phyloP scores from a whole-genome alignment of 2,113 vertebrate species.

The Genyomyrus donnyi region DNA sequence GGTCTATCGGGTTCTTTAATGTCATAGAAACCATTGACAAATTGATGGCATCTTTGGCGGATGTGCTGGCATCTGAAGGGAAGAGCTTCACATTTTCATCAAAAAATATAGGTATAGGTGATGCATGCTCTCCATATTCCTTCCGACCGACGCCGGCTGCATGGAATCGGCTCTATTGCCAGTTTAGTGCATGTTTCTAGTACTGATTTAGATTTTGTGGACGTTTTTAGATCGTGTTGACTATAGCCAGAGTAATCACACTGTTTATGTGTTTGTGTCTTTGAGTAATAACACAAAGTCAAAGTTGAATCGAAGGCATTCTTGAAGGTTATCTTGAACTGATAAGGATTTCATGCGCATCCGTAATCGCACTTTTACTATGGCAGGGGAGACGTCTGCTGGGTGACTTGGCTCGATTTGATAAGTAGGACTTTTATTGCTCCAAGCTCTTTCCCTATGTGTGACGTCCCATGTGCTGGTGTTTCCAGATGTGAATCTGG shows the following conservation, averaged over 20 bases:
- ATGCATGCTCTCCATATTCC: neutral
- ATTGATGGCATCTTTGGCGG: constrained; percentile 53
- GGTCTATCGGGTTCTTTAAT: constrained; percentile 48
- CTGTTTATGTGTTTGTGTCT: neutral
- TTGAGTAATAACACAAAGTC: neutral
- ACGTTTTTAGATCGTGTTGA: neutral
- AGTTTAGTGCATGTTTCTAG: neutral
- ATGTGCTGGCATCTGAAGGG: constrained; percentile 41
- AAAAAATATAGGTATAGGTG: constrained; percentile 69
- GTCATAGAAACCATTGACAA: constrained; percentile 57
- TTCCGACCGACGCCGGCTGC: neutral
- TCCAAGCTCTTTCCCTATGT: neutral
- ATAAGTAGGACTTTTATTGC: neutral
- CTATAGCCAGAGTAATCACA: neutral
- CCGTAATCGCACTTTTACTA: neutral
- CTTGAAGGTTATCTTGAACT: neutral
- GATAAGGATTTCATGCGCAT: neutral
- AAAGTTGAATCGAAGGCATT: neutral
- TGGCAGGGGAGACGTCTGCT: neutral
- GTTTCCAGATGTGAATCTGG: constrained; percentile 52
- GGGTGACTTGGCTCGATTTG: neutral
- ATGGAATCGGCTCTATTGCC: neutral
- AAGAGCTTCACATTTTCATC: constrained; percentile 57
- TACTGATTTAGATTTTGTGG: neutral
- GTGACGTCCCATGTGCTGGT: neutral